Evolutionary conservation across 2,797 vertebrate species (phyloP), one percentile per base, ranked within the genome.

Genomic region (Amblyopsis hoosieri): DNA sequence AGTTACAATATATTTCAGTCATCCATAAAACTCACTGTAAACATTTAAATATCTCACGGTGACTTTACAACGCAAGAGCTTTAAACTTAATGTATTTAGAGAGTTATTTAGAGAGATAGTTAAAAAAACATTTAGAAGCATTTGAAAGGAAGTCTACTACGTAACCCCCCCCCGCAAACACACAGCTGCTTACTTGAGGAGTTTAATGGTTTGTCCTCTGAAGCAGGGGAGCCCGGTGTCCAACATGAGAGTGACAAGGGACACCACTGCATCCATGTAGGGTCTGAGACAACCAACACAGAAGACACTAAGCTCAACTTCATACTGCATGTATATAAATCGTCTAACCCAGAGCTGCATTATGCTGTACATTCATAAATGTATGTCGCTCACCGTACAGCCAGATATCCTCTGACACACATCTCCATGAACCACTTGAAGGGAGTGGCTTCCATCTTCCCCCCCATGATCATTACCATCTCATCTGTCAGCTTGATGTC

Each of bases 381-480:
- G 52, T 12, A 14, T 3, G 5, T 37, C 13, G 55, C 93, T 93
- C 77, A 99, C 97, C 97, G 91, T 67, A 99, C 96, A 0, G 97
- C 97, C 86, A 99, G 91, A 75, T 98, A 99, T 69, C 97, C 97
- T 4, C 95, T 90, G 74, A 99, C 96, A 60, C 97, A 99, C 97
- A 98, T 98, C 89, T 98, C 97, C 96, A 98, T 99, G 91, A 99
- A 99, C 97, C 97, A 99, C 60, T 97, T 98, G 89, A 99, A 99
- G 0, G 97, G 97, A 0, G 97, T 99, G 66, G 97, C 97, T 85
- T 99, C 97, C 95, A 99, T 99, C 85, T 99, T 99, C 45, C 97
- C 96, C 1, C 97, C 97, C 97, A 98, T 98, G 83, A 99, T 98
- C 97, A 99, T 99, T 90, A 99, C 97, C 97, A 99, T 99, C 89